Evolutionary conservation across 2,113 vertebrate species (phyloP), one percentile per base, ranked within the genome.

Genomic region (Paratilapia polleni): DNA sequence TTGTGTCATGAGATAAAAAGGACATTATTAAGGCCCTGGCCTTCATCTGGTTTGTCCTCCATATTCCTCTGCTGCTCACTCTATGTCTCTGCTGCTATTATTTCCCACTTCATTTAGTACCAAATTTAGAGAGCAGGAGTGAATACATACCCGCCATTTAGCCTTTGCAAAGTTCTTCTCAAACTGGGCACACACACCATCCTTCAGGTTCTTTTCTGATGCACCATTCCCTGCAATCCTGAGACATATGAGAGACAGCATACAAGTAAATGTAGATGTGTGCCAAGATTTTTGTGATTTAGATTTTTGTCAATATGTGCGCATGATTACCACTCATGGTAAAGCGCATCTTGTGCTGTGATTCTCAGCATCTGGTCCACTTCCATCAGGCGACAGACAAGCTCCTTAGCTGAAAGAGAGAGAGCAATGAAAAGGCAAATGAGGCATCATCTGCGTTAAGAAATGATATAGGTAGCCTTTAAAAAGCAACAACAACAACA

Each of bases 121-220:
- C 19, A 20, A 10, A 56, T 57, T n/a, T 7, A 78, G 22, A 68
- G n/a, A 41, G 41, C 22, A 60, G 20, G 14, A 47, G 38, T n/a
- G 34, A 81, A 47, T 56, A 88, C 96, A 90, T 94, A 97, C 97
- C 96, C 96, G 93, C 97, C 97, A 97, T 54, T 97, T 97, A 86
- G 96, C 96, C 86, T 97, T 97, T 49, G 97, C 97, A 91, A 97
- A 97, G 92, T 97, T 97, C 92, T 97, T 97, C 93, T 97, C 96
- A 86, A 97, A 96, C 89, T 97, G 97, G 68, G 97, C 96, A 47
- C 97, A 97, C 64, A 97, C 97, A 1, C 96, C 97, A 41, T 94
- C 97, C 88, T 97, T 97, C 6, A 97, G 92, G 88, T 97, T 97
- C 85, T 97, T 97, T 91, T 97, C 96, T 2, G 96, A 96, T 8